Evolutionary conservation across 2,113 vertebrate genomes (phyloP).

Genomic region (Neodon shergylaensis): DNA sequence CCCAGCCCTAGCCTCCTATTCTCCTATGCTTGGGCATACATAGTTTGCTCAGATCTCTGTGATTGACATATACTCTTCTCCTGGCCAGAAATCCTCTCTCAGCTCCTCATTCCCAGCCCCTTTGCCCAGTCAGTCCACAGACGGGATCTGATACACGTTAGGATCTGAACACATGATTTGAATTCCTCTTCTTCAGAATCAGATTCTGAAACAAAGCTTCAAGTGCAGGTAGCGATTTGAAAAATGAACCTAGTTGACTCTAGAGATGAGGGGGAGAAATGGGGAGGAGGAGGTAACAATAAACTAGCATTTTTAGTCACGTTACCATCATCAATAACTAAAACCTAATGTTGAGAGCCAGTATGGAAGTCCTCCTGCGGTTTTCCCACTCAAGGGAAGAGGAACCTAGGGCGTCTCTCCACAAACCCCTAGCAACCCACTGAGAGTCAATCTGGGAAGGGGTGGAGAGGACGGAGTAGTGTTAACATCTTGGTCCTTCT

Average conservation of each 20-base stretch:
- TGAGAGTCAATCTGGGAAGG: not conserved
- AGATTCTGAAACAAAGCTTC: constrained; percentile 43
- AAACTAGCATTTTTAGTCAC: not conserved
- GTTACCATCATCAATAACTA: not conserved
- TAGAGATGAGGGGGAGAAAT: not conserved
- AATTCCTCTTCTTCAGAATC: constrained; percentile 5
- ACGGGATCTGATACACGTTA: not conserved
- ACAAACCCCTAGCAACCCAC: not conserved
- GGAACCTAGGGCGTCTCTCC: not conserved
- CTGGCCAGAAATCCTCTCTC: not conserved
- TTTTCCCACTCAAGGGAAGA: not conserved
- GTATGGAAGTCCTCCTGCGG: not conserved
- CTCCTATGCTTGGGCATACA: not conserved
- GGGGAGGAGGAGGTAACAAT: not conserved
- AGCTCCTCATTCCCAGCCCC: not conserved
- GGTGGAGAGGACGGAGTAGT: too few relatives aligned
- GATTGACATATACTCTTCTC: not conserved
- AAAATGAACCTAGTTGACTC: not conserved
- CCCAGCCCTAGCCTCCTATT: not conserved
- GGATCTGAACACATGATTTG: not conserved
- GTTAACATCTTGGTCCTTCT: not conserved
- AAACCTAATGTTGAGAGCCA: not conserved
- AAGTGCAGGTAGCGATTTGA: not conserved
- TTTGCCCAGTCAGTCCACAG: not conserved
- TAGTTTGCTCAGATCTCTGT: not conserved